These are phyloP conservation scores for Tridacna crocea DNA, from an alignment of 2,888 invertebrate genomes.

Conservation along the genomic window DNA sequence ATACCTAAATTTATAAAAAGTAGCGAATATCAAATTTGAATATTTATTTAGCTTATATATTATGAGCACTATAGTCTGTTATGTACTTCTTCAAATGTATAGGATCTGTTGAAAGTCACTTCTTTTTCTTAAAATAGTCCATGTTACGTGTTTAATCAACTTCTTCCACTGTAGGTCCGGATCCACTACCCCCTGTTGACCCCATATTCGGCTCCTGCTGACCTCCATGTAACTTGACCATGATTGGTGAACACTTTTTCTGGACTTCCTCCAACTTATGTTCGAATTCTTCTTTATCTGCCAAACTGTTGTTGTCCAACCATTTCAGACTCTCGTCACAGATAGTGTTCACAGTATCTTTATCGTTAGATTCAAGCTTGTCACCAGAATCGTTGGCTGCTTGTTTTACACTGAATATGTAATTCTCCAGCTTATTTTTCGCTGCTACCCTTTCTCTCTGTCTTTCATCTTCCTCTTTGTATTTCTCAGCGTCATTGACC, in stretches of 20 bases:
- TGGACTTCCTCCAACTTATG: slow-evolving; percentile 91
- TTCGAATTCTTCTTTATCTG: slow-evolving; percentile 91
- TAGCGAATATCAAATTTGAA: no score
- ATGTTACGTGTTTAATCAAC: slow-evolving; percentile 84
- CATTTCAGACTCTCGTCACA: slow-evolving; percentile 89
- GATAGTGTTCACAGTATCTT: slow-evolving; percentile 86
- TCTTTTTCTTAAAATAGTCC: no score
- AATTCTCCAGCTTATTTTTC: slow-evolving; percentile 78
- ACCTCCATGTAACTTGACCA: slow-evolving; percentile 86
- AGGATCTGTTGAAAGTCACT: no score
- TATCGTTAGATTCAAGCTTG: slow-evolving; percentile 88
- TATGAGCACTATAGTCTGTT: no score
- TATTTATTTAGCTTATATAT: no score
- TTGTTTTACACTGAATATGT: slow-evolving; percentile 84
- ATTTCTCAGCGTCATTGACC: slow-evolving; percentile 81
- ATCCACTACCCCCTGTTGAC: slow-evolving; percentile 63
- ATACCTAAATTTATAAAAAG: no score
- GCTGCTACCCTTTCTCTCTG: slow-evolving; percentile 77
- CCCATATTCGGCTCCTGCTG: slow-evolving; percentile 18
- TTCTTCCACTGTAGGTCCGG: slow-evolving; percentile 87
- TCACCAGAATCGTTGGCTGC: slow-evolving; percentile 86
- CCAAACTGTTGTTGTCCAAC: slow-evolving; percentile 92
- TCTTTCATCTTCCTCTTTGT: slow-evolving; percentile 81
- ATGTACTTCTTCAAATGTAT: no score
- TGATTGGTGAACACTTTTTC: slow-evolving; percentile 90